phyloP scores from a whole-genome alignment of 2,888 invertebrate genomes.

The Euspilapteryx auroguttella region DNA sequence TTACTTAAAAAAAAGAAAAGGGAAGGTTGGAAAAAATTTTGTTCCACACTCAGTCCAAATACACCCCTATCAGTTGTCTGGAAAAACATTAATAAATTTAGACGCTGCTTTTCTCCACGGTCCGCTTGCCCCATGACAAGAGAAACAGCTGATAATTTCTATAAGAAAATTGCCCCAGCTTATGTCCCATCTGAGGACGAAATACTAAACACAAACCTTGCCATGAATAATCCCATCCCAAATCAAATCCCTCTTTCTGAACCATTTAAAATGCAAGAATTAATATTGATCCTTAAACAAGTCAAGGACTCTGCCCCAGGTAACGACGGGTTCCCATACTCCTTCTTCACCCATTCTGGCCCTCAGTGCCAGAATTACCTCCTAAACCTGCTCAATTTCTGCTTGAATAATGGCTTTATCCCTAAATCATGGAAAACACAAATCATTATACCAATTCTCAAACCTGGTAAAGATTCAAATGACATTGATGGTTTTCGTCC shows the following conservation, averaged over 20 bases:
- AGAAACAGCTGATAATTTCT: not conserved
- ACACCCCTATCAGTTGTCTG: not conserved
- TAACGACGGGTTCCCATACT: not conserved
- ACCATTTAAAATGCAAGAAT: not conserved
- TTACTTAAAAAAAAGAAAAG: not conserved
- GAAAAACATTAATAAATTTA: not conserved
- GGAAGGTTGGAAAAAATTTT: not conserved
- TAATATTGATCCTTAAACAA: not conserved
- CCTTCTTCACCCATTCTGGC: not conserved
- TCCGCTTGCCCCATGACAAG: not conserved
- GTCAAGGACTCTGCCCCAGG: not conserved
- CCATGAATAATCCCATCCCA: not conserved
- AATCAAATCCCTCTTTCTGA: not conserved
- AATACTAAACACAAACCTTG: not conserved
- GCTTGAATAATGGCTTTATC: not conserved
- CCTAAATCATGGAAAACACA: slow-evolving; percentile 10
- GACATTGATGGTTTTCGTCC: slow-evolving; percentile 7
- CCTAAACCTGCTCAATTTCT: not conserved
- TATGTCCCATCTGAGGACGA: not conserved
- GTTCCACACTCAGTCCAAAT: not conserved
- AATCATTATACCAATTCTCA: slow-evolving; percentile 12
- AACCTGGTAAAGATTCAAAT: no score
- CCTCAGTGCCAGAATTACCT: not conserved
- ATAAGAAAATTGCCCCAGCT: not conserved
- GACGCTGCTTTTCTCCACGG: not conserved